A percentile compares a stretch with the other conserved stretches of the same genome.
These are phyloP conservation scores for Leptonema lineaticorne DNA, from an alignment of 1,140 invertebrate species.

Conservation along the genomic window DNA sequence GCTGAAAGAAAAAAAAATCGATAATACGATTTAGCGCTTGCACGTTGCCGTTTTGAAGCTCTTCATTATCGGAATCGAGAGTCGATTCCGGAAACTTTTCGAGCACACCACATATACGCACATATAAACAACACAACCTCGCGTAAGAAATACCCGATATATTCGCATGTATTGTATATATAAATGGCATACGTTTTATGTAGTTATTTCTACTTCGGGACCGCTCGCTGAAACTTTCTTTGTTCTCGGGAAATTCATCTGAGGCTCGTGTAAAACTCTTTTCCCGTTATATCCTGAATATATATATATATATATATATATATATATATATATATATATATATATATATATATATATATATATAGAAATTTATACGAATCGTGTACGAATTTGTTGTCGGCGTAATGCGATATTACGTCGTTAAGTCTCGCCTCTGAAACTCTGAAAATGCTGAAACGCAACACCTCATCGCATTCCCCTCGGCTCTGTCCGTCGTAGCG, in stretches of 20 bases:
- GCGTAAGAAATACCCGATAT: too few species aligned
- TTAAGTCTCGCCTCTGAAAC: not conserved
- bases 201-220: conserved; percentile 2
- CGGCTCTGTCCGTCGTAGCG: too few species aligned
- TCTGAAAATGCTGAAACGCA: not conserved
- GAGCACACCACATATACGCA: not conserved
- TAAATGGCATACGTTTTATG: not conserved
- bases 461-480: not conserved
- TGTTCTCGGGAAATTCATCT: conserved; percentile 14
- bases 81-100: not conserved
- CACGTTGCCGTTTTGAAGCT: too few species aligned
- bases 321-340: too few species aligned
- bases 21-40: too few species aligned
- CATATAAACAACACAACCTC: not conserved
- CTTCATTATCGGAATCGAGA: too few species aligned
- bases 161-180: too few species aligned
- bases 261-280: not conserved
- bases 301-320: too few species aligned
- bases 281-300: too few species aligned
- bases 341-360: too few species aligned
- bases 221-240: conserved; percentile 14
- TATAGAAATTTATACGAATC: not conserved
- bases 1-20: too few species aligned
- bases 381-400: not conserved
- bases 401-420: not conserved